A percentile compares a stretch with the other conserved stretches of the same genome.
These are phyloP conservation scores for Cebidichthys violaceus DNA, from an alignment of 2,113 vertebrate genomes.

Conservation along the genomic window DNA sequence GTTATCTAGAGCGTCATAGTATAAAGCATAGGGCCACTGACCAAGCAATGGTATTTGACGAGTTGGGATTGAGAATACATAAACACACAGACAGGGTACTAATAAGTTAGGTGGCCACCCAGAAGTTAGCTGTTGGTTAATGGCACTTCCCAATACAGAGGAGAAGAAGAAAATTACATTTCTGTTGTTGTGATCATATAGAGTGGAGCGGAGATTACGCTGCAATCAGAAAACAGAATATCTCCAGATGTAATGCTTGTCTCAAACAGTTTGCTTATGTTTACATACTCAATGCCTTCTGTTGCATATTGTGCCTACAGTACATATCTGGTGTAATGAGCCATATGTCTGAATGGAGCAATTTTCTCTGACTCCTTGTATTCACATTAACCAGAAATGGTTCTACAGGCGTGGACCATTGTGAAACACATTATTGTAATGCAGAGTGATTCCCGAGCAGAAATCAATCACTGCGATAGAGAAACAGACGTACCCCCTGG, in stretches of 20 bases:
- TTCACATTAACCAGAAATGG: conserved; percentile 21
- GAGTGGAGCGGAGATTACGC: conserved; percentile 32
- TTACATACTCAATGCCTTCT: conserved; percentile 57
- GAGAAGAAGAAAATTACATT: neutral
- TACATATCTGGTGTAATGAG: conserved; percentile 56
- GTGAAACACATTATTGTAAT: conserved; percentile 24
- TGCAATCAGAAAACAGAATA: conserved; percentile 44
- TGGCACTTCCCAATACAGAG: conserved; percentile 2
- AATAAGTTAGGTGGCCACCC: neutral
- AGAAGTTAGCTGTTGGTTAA: neutral
- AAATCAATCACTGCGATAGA: conserved; percentile 11
- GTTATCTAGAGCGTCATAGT: no score
- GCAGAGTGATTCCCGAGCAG: conserved; percentile 7
- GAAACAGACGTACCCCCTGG: neutral
- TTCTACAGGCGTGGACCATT: conserved; percentile 1
- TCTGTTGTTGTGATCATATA: conserved; percentile 9
- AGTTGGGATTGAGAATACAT: neutral
- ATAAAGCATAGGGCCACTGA: neutral
- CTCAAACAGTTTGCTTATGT: conserved; percentile 51
- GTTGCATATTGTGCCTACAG: conserved; percentile 50
- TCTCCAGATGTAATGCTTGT: conserved; percentile 42
- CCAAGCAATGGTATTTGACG: neutral
- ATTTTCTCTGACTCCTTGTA: conserved; percentile 5
- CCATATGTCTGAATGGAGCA: conserved; percentile 48
- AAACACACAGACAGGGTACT: neutral